phyloP scores from a whole-genome alignment of 2,888 invertebrate genomes.

The Sesia bembeciformis region DNA sequence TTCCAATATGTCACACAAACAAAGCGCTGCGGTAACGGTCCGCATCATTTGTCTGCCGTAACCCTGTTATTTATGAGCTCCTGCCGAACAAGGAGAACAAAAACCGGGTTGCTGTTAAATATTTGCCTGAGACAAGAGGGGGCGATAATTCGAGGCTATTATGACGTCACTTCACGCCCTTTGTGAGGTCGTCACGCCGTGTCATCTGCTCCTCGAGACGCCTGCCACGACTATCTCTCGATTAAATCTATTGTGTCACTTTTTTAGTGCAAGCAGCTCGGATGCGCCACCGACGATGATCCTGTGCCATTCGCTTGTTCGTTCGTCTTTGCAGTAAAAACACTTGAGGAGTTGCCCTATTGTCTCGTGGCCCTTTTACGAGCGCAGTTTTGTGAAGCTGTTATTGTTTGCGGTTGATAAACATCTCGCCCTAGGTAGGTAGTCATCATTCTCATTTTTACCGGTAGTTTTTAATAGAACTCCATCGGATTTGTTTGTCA shows the following conservation, averaged over 20 bases:
- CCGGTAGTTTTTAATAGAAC: conserved; percentile 56
- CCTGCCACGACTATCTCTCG: conserved; percentile 68
- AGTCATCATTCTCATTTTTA: conserved; percentile 68
- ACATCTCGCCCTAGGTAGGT: conserved; percentile 71
- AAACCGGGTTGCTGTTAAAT: conserved; percentile 69
- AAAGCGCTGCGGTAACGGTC: conserved; percentile 68
- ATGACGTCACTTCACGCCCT: conserved; percentile 74
- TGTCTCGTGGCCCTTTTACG: conserved; percentile 70
- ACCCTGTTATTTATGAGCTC: conserved; percentile 68
- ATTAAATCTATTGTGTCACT: conserved; percentile 72
- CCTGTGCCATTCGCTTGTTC: conserved; percentile 63
- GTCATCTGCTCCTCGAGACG: conserved; percentile 74
- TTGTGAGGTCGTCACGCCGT: conserved; percentile 70
- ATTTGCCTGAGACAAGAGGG: conserved; percentile 74
- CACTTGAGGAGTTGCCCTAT: conserved; percentile 60
- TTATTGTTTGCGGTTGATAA: conserved; percentile 74
- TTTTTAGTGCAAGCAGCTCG: conserved; percentile 49
- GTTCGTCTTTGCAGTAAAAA: conserved; percentile 65
- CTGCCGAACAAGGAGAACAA: conserved; percentile 62
- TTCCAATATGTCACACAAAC: conserved; percentile 66
- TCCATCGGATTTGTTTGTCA: conserved; percentile 52
- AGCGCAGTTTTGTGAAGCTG: conserved; percentile 68
- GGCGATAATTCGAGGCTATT: conserved; percentile 73
- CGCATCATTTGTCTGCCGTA: conserved; percentile 63
- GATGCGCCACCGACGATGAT: conserved; percentile 72